phyloP scores from a whole-genome alignment of 30 jellyfish, hydroid and myxozoan species.

The Hydractinia symbiolongicarpus region DNA sequence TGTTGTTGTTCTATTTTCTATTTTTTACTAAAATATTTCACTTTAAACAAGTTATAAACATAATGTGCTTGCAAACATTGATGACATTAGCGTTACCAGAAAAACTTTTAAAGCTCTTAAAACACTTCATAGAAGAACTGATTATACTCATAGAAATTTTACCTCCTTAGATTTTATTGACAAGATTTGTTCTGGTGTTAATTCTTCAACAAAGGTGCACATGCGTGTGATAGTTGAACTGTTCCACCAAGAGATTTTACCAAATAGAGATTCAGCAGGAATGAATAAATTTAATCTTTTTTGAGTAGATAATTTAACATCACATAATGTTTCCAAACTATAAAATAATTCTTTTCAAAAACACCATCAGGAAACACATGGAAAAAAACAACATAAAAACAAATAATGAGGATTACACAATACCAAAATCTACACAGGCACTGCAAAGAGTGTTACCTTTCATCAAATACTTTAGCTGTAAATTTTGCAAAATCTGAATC shows the following conservation, averaged over 20 bases:
- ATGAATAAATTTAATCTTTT: slow-evolving; percentile 47
- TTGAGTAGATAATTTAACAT: slow-evolving; percentile 43
- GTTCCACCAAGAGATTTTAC: slow-evolving; percentile 50
- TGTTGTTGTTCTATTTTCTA: no score
- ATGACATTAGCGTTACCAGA: no score
- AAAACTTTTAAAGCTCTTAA: no score
- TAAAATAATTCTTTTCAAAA: background rate
- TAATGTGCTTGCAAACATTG: no score
- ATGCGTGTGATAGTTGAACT: slow-evolving; percentile 37
- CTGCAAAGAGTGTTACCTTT: slow-evolving; percentile 26
- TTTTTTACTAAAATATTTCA: no score
- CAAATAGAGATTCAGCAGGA: slow-evolving; percentile 63
- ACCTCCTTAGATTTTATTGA: slow-evolving; percentile 55
- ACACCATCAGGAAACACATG: background rate
- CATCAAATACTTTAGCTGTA: slow-evolving; percentile 46
- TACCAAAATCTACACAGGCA: background rate
- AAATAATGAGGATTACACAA: background rate
- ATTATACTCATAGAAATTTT: background rate
- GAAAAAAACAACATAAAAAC: background rate
- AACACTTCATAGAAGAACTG: no score
- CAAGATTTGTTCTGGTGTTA: slow-evolving; percentile 69
- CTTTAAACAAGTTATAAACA: no score
- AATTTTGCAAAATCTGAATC: slow-evolving; percentile 45
- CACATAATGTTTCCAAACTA: slow-evolving; percentile 46
- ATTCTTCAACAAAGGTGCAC: slow-evolving; percentile 58